phyloP scores from a whole-genome alignment of 1,140 invertebrate genomes.

The Centruroides sculpturatus region DNA sequence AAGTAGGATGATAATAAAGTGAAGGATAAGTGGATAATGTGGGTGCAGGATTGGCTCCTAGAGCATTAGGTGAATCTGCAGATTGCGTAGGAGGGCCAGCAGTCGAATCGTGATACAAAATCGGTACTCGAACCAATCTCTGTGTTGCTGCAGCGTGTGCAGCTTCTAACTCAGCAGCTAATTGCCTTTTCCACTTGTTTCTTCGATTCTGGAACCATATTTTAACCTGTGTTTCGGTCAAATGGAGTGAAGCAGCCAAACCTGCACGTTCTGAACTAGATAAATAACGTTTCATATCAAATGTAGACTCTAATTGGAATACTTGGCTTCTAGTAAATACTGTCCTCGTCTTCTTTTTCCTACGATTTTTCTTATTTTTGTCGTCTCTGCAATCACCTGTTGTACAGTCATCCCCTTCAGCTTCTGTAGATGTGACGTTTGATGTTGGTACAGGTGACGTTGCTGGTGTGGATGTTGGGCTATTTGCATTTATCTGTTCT shows the following conservation, averaged over 20 bases:
- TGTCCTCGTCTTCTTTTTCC: constrained; percentile 96
- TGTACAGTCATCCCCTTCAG: no score
- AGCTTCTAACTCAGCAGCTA: constrained; percentile 88
- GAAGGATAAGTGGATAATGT: constrained; percentile 10
- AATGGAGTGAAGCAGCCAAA: constrained; percentile 75
- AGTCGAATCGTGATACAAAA: constrained; percentile 57
- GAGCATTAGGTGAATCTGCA: no score
- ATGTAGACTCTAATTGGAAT: constrained; percentile 93
- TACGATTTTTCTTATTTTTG: constrained; percentile 39
- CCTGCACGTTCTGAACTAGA: constrained; percentile 90
- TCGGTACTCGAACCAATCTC: constrained; percentile 79
- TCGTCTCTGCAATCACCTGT: no score
- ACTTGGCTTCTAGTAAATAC: constrained; percentile 86
- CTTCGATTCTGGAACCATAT: constrained; percentile 92
- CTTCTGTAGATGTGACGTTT: no score
- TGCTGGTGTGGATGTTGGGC: no score
- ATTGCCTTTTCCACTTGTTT: constrained; percentile 96
- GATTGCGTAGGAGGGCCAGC: not conserved
- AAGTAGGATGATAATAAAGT: constrained; percentile 13
- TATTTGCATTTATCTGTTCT: no score
- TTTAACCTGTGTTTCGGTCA: constrained; percentile 90
- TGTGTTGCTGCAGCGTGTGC: constrained; percentile 52
- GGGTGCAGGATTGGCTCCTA: constrained; percentile 3
- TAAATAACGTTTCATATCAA: constrained; percentile 93
- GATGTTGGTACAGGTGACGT: no score